phyloP scores from a whole-genome alignment of 2,797 vertebrate species.

The Sebastes dallii region DNA sequence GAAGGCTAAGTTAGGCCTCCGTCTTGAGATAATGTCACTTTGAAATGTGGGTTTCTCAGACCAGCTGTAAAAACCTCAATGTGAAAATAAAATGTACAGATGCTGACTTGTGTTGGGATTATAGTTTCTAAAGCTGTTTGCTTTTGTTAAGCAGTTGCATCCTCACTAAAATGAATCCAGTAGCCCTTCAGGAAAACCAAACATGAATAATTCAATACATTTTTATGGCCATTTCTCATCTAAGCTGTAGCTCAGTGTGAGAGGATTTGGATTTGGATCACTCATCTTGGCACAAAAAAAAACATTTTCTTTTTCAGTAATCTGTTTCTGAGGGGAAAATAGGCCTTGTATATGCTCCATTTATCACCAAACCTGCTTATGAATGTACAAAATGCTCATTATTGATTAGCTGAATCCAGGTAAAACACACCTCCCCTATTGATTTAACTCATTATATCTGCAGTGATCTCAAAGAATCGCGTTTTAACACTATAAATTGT shows the following conservation, averaged over 20 bases:
- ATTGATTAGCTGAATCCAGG: not conserved
- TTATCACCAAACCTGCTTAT: not conserved
- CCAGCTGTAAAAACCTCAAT: constrained; percentile 65
- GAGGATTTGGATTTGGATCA: not conserved
- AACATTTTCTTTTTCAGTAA: not conserved
- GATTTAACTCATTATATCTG: not conserved
- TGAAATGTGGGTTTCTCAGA: constrained; percentile 52
- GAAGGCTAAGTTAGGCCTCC: constrained; percentile 16
- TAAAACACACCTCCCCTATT: not conserved
- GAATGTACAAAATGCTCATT: not conserved
- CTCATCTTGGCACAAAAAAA: not conserved
- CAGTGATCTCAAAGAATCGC: not conserved
- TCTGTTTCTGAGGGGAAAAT: not conserved
- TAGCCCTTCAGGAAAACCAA: not conserved
- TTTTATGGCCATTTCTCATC: not conserved
- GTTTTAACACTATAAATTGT: constrained; percentile 20
- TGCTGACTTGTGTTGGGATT: not conserved
- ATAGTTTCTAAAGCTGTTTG: not conserved
- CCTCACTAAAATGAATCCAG: not conserved
- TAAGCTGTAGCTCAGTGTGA: not conserved
- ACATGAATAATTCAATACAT: not conserved
- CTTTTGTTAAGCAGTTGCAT: not conserved
- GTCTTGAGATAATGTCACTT: constrained; percentile 9
- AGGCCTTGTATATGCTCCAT: not conserved
- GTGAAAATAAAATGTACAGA: not conserved